Conservation (phyloP, 2,113 vertebrate species). For the Actenoides lindsayi region DNA sequence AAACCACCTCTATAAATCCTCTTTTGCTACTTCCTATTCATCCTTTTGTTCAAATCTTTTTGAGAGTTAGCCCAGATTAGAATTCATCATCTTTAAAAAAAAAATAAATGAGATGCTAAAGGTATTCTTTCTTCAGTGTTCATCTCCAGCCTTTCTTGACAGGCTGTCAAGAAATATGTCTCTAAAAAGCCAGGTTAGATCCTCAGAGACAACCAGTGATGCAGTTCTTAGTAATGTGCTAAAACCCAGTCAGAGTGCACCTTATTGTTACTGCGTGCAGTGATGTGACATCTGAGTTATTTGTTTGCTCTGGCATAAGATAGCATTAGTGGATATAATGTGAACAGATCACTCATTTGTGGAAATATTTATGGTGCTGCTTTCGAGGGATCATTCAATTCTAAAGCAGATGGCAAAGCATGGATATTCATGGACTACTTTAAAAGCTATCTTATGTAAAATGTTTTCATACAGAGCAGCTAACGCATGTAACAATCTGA, state of each 20-base stretch:
- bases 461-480: constrained; percentile 31
- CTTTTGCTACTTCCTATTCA: constrained; percentile 20
- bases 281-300: constrained; percentile 69
- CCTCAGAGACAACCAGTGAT: constrained; percentile 60
- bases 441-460: constrained; percentile 60
- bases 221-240: constrained; percentile 40
- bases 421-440: constrained; percentile 55
- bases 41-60: constrained; percentile 61
- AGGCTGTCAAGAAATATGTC: constrained; percentile 71
- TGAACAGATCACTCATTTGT: constrained; percentile 73
- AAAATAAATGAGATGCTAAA: constrained; percentile 56
- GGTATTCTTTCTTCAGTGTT: constrained; percentile 65
- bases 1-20: constrained; percentile 6
- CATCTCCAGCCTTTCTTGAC: constrained; percentile 59
- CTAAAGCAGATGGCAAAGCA: constrained; percentile 56
- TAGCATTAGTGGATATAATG: constrained; percentile 68
- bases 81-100: constrained; percentile 57
- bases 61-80: constrained; percentile 49
- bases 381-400: constrained; percentile 71
- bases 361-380: constrained; percentile 72
- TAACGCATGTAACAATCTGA: constrained; percentile 41
- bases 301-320: constrained; percentile 69
- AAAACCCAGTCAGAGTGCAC: constrained; percentile 24
- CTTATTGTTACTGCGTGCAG: constrained; percentile 45
- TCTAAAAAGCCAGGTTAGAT: constrained; percentile 72